Evolutionary conservation across 1,140 invertebrate genomes (phyloP).

Genomic region (Drosophila subpulchrella): DNA sequence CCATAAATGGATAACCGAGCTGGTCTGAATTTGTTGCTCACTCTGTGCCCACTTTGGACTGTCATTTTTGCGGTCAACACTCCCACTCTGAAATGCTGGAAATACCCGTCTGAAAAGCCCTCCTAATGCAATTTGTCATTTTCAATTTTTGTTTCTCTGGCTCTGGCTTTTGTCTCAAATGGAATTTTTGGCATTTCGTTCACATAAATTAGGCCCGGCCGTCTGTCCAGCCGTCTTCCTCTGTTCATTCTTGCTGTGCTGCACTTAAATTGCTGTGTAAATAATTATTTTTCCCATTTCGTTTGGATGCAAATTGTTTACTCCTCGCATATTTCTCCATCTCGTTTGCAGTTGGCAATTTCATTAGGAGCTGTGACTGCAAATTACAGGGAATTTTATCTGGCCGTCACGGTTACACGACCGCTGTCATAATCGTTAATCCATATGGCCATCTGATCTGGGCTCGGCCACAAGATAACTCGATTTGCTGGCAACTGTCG

Average conservation of each 20-base stretch:
- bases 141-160: slow-evolving; percentile 59
- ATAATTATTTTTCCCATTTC: slow-evolving; percentile 64
- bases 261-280: slow-evolving; percentile 59
- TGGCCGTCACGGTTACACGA: background rate
- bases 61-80: slow-evolving; percentile 69
- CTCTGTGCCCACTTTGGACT: slow-evolving; percentile 65
- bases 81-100: slow-evolving; percentile 3
- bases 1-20: slow-evolving; percentile 58
- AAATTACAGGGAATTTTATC: slow-evolving; percentile 6
- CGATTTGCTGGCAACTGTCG: slow-evolving; percentile 27
- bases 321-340: slow-evolving; percentile 23
- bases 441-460: slow-evolving; percentile 33
- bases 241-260: slow-evolving; percentile 20
- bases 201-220: slow-evolving; percentile 65
- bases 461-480: slow-evolving; percentile 17
- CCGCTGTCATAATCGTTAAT: slow-evolving; percentile 35
- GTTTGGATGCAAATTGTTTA: slow-evolving; percentile 63
- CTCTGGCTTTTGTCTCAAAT: slow-evolving; percentile 59
- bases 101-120: slow-evolving; percentile 4
- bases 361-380: slow-evolving; percentile 32
- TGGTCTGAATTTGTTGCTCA: slow-evolving; percentile 59
- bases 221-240: background rate
- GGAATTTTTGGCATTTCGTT: slow-evolving; percentile 75
- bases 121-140: slow-evolving; percentile 80
- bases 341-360: slow-evolving; percentile 19